phyloP scores from a whole-genome alignment of 1,140 invertebrate species.

The Propsilocerus akamusi region DNA sequence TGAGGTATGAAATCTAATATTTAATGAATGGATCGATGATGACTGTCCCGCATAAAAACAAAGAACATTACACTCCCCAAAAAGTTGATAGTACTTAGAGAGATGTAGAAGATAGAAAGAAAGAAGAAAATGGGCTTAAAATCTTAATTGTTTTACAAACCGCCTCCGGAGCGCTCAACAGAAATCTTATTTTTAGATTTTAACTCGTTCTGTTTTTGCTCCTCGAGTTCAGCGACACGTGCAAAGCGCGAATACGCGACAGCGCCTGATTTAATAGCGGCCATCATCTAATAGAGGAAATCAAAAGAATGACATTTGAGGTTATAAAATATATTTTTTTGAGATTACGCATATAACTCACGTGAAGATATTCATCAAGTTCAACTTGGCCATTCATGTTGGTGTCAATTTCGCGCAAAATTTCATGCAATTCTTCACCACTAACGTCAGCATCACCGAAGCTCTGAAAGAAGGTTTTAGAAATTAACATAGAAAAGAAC shows the following conservation, averaged over 20 bases:
- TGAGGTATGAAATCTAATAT: too few relatives aligned
- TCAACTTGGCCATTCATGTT: slow-evolving; percentile 99
- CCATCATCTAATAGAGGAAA: slow-evolving; percentile 74
- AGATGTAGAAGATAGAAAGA: background rate
- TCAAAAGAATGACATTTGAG: slow-evolving; percentile 8
- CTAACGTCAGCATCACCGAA: slow-evolving; percentile 71
- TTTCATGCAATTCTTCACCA: slow-evolving; percentile 92
- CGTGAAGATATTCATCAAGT: slow-evolving; percentile 96
- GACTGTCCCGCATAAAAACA: background rate
- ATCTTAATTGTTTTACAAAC: slow-evolving; percentile 41
- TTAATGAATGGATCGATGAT: background rate
- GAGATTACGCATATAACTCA: slow-evolving; percentile 28
- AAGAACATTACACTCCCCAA: background rate
- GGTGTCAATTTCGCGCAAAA: slow-evolving; percentile 93
- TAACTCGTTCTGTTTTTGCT: slow-evolving; percentile 57
- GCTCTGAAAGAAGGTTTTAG: slow-evolving; percentile 38
- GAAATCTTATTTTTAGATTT: slow-evolving; percentile 57
- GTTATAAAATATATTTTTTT: background rate
- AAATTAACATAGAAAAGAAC: slow-evolving; percentile 10
- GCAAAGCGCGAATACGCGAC: slow-evolving; percentile 84
- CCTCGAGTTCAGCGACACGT: slow-evolving; percentile 76
- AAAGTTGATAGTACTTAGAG: background rate
- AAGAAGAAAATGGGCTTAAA: background rate
- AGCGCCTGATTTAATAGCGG: slow-evolving; percentile 84
- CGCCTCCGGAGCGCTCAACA: slow-evolving; percentile 86